Percentiles rank a stretch among this genome's conserved stretches.
Conservation (phyloP, 2,888 invertebrate species). For the Pseudococcus longispinus region DNA sequence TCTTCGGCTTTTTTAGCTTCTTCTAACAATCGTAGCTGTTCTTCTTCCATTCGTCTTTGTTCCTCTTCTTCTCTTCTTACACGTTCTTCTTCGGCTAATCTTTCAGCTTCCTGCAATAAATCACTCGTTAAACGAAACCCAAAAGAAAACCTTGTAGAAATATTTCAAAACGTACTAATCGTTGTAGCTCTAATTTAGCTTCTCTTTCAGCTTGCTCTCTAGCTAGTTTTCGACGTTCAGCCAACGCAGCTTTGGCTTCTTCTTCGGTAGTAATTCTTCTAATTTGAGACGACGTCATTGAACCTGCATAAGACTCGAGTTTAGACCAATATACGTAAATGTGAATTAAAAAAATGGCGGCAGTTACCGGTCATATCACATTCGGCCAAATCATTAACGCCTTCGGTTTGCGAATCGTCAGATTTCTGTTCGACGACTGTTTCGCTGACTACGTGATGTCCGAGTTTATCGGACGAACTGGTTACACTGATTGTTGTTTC, state of each 20-base stretch:
- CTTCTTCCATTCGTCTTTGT: constrained; percentile 80
- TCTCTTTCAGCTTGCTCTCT: constrained; percentile 90
- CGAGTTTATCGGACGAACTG: constrained; percentile 42
- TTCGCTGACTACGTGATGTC: neutral
- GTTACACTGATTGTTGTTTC: constrained; percentile 32
- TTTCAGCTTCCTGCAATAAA: constrained; percentile 71
- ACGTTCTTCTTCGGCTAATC: constrained; percentile 75
- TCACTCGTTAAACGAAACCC: neutral
- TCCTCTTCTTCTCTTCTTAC: constrained; percentile 82
- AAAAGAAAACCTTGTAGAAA: constrained; percentile 13
- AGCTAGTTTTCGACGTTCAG: constrained; percentile 85
- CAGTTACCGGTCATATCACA: constrained; percentile 69
- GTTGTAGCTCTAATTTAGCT: constrained; percentile 81
- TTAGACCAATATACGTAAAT: neutral
- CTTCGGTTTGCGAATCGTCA: constrained; percentile 60
- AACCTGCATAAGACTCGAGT: constrained; percentile 19
- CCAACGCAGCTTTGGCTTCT: constrained; percentile 91
- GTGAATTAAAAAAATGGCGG: neutral
- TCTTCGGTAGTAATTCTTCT: constrained; percentile 86
- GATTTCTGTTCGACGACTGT: constrained; percentile 39
- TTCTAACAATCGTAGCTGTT: constrained; percentile 77
- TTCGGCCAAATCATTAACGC: constrained; percentile 63
- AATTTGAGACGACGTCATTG: constrained; percentile 66
- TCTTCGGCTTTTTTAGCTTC: constrained; percentile 84
- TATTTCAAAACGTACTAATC: constrained; percentile 63